Evolutionary conservation across 2,797 vertebrate species (phyloP), one percentile per base, ranked within the genome.

Genomic region (Neomorphus geoffroyi): DNA sequence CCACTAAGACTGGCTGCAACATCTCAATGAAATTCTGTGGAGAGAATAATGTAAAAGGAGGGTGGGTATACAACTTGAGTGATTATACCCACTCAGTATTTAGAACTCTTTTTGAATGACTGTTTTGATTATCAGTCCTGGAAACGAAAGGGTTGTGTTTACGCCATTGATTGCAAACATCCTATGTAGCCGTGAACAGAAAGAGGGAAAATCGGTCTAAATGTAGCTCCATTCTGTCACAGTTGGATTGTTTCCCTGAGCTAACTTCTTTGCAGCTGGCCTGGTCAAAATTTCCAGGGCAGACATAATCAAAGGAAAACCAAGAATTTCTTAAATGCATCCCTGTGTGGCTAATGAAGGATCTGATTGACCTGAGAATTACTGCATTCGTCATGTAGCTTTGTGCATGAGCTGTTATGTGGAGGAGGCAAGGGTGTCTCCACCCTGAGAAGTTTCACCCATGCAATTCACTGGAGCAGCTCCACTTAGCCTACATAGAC

Each of bases 341-440:
- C 32, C 24, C 58, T 22, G 4, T 27, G 54, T 66, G 61, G 28
- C 11, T 92, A 28, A 72, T 37, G 70, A 83, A 84, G 73, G 28
- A 30, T n/a, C 41, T 48, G 28, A 37, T 1, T 50, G 35, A 67
- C 23, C 13, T 56, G n/a, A 60, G 62, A 74, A 60, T 72, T 72
- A 64, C 18, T 56, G 22, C 21, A 60, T 79, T 67, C 0, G 0
- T 72, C 60, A 22, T 0, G 2, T 1, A 33, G 21, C 18, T 89
- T 17, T 72, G 69, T 62, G 39, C 32, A 51, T 6, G 50, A 86
- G 53, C 2, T 86, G 27, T 45, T 26, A 69, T 2, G 30, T 0
- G 3, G 72, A 72, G 78, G 77, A 73, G 51, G 62, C 0, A 2
- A 43, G 7, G 5, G 18, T 2, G 18, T 46, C 65, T 92, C 87